Conservation (phyloP, 1,140 invertebrate genomes). For the Drosophila kanapiae region DNA sequence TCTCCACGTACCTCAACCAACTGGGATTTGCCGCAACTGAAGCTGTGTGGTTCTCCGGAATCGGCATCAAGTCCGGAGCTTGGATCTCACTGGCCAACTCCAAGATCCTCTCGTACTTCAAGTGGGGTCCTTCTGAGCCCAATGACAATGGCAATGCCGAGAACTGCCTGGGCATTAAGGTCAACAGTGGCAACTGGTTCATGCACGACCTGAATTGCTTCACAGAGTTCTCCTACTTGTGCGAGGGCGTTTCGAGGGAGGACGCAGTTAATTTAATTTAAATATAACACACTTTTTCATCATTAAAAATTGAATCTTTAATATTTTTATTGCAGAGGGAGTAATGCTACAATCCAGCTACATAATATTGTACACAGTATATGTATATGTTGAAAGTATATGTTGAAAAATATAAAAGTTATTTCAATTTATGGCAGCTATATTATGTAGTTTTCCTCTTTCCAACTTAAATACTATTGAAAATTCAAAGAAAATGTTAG, state of each 20-base stretch:
- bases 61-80: conserved; percentile 6
- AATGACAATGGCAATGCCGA: conserved; percentile 10
- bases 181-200: conserved; percentile 4
- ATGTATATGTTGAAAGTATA: too few species aligned
- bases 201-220: conserved; percentile 22
- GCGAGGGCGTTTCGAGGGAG: not conserved
- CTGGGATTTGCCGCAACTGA: not conserved
- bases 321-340: too few species aligned
- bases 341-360: too few species aligned
- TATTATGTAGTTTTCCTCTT: too few species aligned
- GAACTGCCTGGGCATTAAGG: conserved; percentile 17
- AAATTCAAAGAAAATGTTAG: too few species aligned
- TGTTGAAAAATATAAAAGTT: too few species aligned
- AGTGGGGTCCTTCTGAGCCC: conserved; percentile 2
- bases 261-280: not conserved
- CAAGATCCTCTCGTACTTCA: conserved; percentile 9
- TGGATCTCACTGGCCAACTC: conserved; percentile 17
- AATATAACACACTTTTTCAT: not conserved
- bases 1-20: conserved; percentile 2
- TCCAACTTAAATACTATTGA: too few species aligned
- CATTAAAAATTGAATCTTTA: not conserved
- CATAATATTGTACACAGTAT: too few species aligned
- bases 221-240: not conserved
- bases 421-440: too few species aligned
- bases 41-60: not conserved